Conservation (phyloP, 1,140 invertebrate species). For the Hyphantria cunea region DNA sequence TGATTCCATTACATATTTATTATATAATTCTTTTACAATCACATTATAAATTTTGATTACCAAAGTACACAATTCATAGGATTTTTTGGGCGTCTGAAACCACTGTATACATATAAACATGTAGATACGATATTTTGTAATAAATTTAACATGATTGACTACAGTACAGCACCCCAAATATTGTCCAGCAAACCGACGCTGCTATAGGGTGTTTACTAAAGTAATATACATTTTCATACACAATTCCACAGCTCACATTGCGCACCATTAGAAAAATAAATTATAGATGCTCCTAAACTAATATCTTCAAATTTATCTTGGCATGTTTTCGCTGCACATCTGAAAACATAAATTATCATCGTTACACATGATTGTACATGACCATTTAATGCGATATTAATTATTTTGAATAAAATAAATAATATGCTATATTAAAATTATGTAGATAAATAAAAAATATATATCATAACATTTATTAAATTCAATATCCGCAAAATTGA, state of each 20-base stretch:
- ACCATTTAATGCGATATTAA: no score
- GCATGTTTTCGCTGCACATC: constrained; percentile 78
- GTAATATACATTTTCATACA: constrained; percentile 63
- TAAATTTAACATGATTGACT: constrained; percentile 77
- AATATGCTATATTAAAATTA: no score
- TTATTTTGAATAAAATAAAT: no score
- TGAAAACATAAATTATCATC: constrained; percentile 43
- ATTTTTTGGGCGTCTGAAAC: constrained; percentile 67
- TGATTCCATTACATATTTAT: constrained; percentile 35
- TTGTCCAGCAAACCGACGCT: constrained; percentile 63
- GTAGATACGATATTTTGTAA: constrained; percentile 66
- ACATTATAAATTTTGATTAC: constrained; percentile 51
- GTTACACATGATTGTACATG: no score
- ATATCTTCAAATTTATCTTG: constrained; percentile 70
- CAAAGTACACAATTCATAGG: constrained; percentile 45
- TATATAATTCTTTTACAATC: constrained; percentile 37
- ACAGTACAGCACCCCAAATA: constrained; percentile 68
- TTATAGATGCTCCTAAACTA: constrained; percentile 77
- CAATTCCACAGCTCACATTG: constrained; percentile 77
- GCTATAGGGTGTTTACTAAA: constrained; percentile 60
- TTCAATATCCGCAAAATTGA: no score
- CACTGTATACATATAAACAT: constrained; percentile 57
- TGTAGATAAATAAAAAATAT: no score
- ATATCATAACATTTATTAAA: no score
- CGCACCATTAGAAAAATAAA: constrained; percentile 81